Evolutionary conservation across 2,113 vertebrate species (phyloP).

Genomic region (Gorsachius goisagi): DNA sequence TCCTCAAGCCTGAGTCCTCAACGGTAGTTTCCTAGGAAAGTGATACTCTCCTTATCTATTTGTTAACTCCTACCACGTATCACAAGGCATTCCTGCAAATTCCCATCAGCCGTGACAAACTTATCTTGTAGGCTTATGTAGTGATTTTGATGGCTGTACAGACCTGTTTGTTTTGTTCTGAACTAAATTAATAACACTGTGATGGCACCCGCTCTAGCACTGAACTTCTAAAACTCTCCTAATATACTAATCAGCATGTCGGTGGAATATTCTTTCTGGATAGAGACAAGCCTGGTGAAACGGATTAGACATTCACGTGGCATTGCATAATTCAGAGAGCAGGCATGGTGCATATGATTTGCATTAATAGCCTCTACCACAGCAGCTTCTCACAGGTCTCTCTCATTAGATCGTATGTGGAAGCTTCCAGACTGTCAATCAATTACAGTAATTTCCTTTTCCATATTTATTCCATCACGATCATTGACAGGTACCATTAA

Average conservation of each 20-base stretch:
- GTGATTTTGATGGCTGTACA: conserved; percentile 65
- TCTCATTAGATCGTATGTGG: conserved; percentile 77
- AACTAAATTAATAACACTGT: conserved; percentile 71
- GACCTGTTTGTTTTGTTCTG: conserved; percentile 73
- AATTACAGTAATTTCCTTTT: conserved; percentile 82
- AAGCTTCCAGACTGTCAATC: conserved; percentile 82
- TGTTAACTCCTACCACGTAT: conserved; percentile 49
- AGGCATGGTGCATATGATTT: conserved; percentile 77
- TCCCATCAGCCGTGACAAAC: conserved; percentile 63
- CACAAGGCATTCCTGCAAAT: conserved; percentile 61
- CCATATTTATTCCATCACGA: conserved; percentile 81
- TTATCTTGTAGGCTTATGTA: conserved; percentile 64
- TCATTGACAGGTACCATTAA: conserved; percentile 81
- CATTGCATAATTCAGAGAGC: conserved; percentile 80
- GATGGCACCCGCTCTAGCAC: conserved; percentile 51
- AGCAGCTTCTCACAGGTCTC: conserved; percentile 68
- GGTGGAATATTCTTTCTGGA: conserved; percentile 68
- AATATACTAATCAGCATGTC: conserved; percentile 78
- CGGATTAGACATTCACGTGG: conserved; percentile 71
- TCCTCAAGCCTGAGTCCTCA: conserved; percentile 3
- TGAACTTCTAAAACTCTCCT: conserved; percentile 76
- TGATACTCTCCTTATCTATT: conserved; percentile 46
- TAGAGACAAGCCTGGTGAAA: conserved; percentile 75
- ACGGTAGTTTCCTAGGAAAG: conserved; percentile 47
- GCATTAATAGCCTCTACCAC: conserved; percentile 76